Conservation (phyloP, 2,797 vertebrate genomes). For the Sebastes oblongus region DNA sequence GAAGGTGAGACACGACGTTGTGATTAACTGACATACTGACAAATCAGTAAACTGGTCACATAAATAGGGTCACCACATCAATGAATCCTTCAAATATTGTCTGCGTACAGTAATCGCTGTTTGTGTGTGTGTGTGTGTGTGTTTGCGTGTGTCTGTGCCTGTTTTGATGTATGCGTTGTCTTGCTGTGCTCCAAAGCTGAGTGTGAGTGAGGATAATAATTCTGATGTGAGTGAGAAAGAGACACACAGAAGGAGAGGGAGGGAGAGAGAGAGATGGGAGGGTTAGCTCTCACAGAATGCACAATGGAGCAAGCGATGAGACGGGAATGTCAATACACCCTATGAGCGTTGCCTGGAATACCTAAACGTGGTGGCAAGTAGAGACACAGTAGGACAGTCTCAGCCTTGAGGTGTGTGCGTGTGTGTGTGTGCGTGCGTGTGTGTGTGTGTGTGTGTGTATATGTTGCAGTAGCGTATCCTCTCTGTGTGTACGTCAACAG, state of each 20-base stretch:
- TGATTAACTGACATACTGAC: neutral
- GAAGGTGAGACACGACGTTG: neutral
- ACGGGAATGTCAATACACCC: conserved; percentile 80
- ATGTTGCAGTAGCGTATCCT: conserved; percentile 15
- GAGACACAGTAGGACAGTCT: conserved; percentile 62
- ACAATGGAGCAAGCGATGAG: conserved; percentile 77
- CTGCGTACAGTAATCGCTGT: conserved; percentile 20
- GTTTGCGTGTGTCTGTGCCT: conserved; percentile 11
- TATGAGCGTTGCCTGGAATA: conserved; percentile 73
- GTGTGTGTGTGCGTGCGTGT: conserved; percentile 23
- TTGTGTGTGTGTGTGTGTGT: neutral
- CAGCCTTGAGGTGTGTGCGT: conserved; percentile 58
- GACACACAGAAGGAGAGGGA: neutral
- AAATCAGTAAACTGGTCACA: conserved; percentile 29
- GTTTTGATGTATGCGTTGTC: conserved; percentile 31
- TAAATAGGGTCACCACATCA: conserved; percentile 27
- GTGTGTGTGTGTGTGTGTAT: neutral
- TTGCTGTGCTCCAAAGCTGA: conserved; percentile 44
- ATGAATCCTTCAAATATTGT: conserved; percentile 18
- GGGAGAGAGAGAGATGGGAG: conserved; percentile 27
- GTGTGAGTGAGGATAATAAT: conserved; percentile 66
- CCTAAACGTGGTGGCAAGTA: conserved; percentile 69
- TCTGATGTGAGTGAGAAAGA: conserved; percentile 45
- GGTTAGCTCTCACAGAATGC: conserved; percentile 69
- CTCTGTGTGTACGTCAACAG: conserved; percentile 29